A percentile compares a stretch with the other conserved stretches of the same genome.
Evolutionary conservation across 2,797 vertebrate species (phyloP).

Genomic region (Anniella stebbinsi): DNA sequence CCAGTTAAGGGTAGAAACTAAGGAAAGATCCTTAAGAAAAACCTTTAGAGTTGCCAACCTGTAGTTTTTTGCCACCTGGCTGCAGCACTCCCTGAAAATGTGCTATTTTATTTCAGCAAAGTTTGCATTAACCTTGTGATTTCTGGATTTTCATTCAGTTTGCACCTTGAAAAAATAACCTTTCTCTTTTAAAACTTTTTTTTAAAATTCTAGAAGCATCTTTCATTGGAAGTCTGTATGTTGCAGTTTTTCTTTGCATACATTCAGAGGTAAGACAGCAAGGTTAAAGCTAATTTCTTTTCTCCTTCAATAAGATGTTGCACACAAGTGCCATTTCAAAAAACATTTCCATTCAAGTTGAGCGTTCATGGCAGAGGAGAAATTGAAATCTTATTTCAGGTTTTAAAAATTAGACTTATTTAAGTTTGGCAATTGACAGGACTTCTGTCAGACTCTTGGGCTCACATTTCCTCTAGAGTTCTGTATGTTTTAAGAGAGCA

Average conservation of each 20-base stretch:
- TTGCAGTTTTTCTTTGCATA: conserved; percentile 99
- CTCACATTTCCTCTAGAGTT: neutral
- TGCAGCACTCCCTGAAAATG: neutral
- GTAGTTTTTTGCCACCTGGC: neutral
- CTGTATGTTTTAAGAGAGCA: neutral
- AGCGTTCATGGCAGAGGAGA: neutral
- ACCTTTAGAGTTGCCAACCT: no score
- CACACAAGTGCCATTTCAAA: no score
- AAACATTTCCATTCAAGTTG: neutral
- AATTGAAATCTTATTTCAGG: neutral
- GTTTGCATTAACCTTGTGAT: neutral
- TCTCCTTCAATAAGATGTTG: conserved; percentile 26
- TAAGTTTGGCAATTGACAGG: neutral
- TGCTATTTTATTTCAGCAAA: neutral
- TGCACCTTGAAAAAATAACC: conserved; percentile 12
- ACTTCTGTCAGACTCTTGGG: neutral
- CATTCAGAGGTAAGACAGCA: conserved; percentile 91
- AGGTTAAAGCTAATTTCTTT: neutral
- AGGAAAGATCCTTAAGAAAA: neutral
- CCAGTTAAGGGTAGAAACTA: neutral
- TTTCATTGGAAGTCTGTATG: conserved; percentile 99
- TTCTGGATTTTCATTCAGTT: conserved; percentile 11
- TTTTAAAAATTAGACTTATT: neutral
- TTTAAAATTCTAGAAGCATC: conserved; percentile 88
- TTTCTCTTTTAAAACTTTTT: conserved; percentile 47